Percentiles rank a stretch among this genome's conserved stretches.
These are phyloP conservation scores for Adineta ricciae DNA, from an alignment of 2,888 invertebrate genomes.

Conservation along the genomic window DNA sequence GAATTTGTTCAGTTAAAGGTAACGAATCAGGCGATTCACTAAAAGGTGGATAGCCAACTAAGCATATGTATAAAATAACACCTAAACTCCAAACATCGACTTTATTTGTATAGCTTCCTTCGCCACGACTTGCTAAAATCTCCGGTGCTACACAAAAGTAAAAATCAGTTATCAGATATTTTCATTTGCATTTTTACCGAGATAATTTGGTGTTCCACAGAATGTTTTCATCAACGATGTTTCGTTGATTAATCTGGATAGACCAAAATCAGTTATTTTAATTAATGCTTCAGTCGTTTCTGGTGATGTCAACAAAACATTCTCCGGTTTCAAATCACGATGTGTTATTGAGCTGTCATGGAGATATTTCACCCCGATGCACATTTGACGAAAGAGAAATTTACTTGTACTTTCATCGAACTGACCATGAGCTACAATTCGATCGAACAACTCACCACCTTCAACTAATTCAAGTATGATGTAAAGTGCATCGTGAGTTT, in stretches of 20 bases:
- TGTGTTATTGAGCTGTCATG: constrained; percentile 63
- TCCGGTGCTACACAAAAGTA: constrained; percentile 64
- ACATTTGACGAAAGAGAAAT: constrained; percentile 73
- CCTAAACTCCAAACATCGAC: constrained; percentile 87
- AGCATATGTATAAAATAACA: constrained; percentile 73
- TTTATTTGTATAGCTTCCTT: constrained; percentile 51
- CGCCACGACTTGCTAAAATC: constrained; percentile 57
- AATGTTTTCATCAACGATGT: constrained; percentile 70
- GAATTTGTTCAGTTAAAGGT: constrained; percentile 61
- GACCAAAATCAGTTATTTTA: constrained; percentile 74
- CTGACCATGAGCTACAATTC: constrained; percentile 58
- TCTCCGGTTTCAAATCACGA: constrained; percentile 55
- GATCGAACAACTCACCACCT: constrained; percentile 74
- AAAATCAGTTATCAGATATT: too few species aligned
- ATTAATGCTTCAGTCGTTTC: constrained; percentile 60
- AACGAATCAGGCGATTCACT: constrained; percentile 49
- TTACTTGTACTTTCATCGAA: constrained; percentile 64
- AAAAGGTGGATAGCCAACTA: constrained; percentile 64
- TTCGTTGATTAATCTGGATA: constrained; percentile 70
- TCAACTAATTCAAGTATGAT: constrained; percentile 76
- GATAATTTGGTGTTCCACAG: constrained; percentile 79
- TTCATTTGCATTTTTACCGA: constrained; percentile 42
- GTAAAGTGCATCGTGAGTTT: constrained; percentile 65
- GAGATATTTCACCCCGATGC: constrained; percentile 60
- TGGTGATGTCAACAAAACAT: constrained; percentile 59